Conservation (phyloP, 2,888 invertebrate species). For the Tuberolachnus salignus region DNA sequence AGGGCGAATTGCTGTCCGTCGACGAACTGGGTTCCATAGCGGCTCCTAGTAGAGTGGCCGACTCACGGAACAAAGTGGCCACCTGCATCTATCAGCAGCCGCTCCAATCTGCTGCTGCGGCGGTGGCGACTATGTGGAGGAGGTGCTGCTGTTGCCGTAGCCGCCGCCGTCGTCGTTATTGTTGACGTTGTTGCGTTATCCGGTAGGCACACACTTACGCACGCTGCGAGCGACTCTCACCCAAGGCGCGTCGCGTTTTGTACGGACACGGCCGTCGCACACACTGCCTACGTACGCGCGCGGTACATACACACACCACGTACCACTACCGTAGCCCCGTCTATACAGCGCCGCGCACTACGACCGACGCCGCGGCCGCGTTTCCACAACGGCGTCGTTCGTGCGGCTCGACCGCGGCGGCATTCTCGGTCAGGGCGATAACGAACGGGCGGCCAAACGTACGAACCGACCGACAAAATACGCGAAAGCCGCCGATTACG, state of each 20-base stretch:
- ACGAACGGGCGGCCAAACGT: neutral
- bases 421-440: neutral
- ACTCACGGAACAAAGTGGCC: slow-evolving; percentile 73
- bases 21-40: slow-evolving; percentile 64
- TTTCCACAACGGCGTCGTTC: slow-evolving; percentile 18
- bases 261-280: slow-evolving; percentile 16
- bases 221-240: slow-evolving; percentile 32
- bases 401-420: slow-evolving; percentile 6
- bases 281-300: neutral
- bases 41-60: slow-evolving; percentile 71
- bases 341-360: neutral
- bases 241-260: slow-evolving; percentile 42
- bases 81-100: slow-evolving; percentile 67
- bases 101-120: slow-evolving; percentile 48
- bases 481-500: no score
- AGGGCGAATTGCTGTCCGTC: slow-evolving; percentile 59
- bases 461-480: no score
- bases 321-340: neutral
- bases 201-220: neutral
- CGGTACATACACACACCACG: neutral
- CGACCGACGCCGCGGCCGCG: slow-evolving; percentile 8
- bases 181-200: slow-evolving; percentile 20
- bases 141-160: neutral
- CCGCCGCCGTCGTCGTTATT: slow-evolving; percentile 8
- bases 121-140: slow-evolving; percentile 1